phyloP scores from a whole-genome alignment of 2,113 vertebrate species.

The Clarias macrocephalus region DNA sequence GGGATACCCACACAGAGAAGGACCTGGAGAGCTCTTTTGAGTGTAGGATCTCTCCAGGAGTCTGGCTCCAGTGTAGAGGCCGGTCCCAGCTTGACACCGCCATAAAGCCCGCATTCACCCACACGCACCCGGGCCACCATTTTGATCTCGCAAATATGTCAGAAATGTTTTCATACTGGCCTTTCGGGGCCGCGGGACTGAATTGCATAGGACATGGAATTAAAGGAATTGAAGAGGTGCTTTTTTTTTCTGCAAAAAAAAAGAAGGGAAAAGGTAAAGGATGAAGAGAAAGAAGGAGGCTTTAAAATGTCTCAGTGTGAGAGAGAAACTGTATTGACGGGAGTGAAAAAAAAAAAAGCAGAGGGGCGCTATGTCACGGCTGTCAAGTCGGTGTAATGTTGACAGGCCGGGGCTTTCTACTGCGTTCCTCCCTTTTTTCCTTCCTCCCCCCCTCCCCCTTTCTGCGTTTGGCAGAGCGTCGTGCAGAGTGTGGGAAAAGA shows the following conservation, averaged over 20 bases:
- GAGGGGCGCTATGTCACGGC: slow-evolving; percentile 80
- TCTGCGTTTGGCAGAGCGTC: slow-evolving; percentile 69
- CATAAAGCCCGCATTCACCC: slow-evolving; percentile 44
- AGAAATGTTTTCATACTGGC: slow-evolving; percentile 78
- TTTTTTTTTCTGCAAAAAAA: slow-evolving; percentile 23
- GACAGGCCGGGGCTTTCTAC: slow-evolving; percentile 69
- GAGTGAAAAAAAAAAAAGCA: slow-evolving; percentile 16
- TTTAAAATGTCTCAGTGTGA: slow-evolving; percentile 66
- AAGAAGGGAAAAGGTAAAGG: slow-evolving; percentile 3
- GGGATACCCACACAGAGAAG: slow-evolving; percentile 24
- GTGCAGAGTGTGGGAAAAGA: slow-evolving; percentile 85
- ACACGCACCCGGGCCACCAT: slow-evolving; percentile 41
- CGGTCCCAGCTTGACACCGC: slow-evolving; percentile 30
- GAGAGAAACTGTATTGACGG: slow-evolving; percentile 70
- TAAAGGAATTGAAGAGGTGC: slow-evolving; percentile 72
- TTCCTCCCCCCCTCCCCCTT: slow-evolving; percentile 38
- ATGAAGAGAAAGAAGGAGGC: slow-evolving; percentile 35
- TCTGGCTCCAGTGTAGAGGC: slow-evolving; percentile 34
- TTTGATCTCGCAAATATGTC: slow-evolving; percentile 70
- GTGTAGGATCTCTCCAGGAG: slow-evolving; percentile 16
- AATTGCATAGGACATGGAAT: slow-evolving; percentile 78
- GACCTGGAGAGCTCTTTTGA: slow-evolving; percentile 21
- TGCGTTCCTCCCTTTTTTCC: slow-evolving; percentile 52
- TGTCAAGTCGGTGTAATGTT: slow-evolving; percentile 79
- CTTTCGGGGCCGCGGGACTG: slow-evolving; percentile 59